Conservation (phyloP, 2,888 invertebrate genomes). For the Dynastes tityus region DNA sequence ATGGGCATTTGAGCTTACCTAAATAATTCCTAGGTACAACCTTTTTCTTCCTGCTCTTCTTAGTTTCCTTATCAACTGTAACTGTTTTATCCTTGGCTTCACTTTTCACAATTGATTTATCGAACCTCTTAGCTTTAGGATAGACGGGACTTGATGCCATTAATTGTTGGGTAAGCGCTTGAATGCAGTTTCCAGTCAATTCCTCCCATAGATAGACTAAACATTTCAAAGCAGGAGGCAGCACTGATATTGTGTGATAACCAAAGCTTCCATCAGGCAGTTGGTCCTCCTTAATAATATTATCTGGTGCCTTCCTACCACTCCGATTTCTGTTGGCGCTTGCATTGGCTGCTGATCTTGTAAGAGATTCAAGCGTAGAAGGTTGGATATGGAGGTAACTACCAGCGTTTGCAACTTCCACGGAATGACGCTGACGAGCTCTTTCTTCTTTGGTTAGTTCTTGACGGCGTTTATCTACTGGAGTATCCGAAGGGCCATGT, state of each 20-base stretch:
- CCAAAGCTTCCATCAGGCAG: conserved; percentile 64
- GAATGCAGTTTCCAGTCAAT: conserved; percentile 79
- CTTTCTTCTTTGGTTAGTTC: conserved; percentile 75
- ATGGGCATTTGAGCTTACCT: conserved; percentile 57
- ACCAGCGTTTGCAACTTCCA: conserved; percentile 82
- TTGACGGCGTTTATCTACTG: conserved; percentile 69
- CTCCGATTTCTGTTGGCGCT: conserved; percentile 80
- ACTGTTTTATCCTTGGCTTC: conserved; percentile 69
- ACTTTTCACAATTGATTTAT: conserved; percentile 61
- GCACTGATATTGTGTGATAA: conserved; percentile 79
- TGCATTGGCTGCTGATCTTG: conserved; percentile 85
- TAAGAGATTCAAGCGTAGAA: conserved; percentile 83
- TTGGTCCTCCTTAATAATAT: conserved; percentile 70
- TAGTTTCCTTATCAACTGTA: conserved; percentile 69
- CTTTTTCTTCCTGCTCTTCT: conserved; percentile 76
- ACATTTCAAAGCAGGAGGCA: conserved; percentile 91
- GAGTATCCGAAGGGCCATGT: conserved; percentile 66
- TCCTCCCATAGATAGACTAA: conserved; percentile 94
- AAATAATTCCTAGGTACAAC: conserved; percentile 68
- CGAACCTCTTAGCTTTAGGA: conserved; percentile 61
- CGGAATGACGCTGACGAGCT: conserved; percentile 87
- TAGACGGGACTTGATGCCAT: conserved; percentile 74
- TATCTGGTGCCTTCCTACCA: conserved; percentile 67
- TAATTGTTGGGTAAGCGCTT: conserved; percentile 78
- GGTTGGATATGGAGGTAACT: conserved; percentile 86